These are phyloP conservation scores for Allobates femoralis DNA, from an alignment of 2,797 vertebrate genomes.

Conservation along the genomic window DNA sequence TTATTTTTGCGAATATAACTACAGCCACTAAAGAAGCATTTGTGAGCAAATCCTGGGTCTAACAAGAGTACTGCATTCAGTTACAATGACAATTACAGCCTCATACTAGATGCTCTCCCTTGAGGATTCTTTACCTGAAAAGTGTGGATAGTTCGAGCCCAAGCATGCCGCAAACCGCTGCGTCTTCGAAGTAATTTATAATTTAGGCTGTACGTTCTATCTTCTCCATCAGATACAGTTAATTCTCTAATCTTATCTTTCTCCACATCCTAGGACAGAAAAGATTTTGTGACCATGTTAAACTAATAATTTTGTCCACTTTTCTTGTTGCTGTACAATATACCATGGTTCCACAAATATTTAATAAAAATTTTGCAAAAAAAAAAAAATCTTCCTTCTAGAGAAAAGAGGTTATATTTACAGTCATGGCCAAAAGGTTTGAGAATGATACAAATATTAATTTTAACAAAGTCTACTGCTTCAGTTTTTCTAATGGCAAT, in stretches of 20 bases:
- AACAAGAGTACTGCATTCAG: not conserved
- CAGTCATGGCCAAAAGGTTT: no score
- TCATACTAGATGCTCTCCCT: not conserved
- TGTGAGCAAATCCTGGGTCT: no score
- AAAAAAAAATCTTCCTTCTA: no score
- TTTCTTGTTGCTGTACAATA: not conserved
- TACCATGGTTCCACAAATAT: not conserved
- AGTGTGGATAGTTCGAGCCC: constrained; percentile 87
- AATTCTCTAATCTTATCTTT: constrained; percentile 67
- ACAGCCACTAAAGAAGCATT: no score
- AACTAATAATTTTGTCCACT: not conserved
- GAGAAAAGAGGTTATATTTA: no score
- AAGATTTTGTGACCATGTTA: not conserved
- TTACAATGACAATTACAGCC: no score
- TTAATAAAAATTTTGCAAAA: not conserved
- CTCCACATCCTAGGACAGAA: constrained; percentile 74
- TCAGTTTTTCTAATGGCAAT: no score
- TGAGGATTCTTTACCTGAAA: constrained; percentile 78
- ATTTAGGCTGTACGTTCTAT: constrained; percentile 69
- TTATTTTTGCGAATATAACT: no score
- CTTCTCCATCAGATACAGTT: constrained; percentile 74
- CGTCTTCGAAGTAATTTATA: constrained; percentile 74
- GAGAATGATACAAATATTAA: no score
- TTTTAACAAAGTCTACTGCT: no score
- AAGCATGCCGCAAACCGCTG: constrained; percentile 80